These are phyloP conservation scores for Lasiommata megera DNA, from an alignment of 2,888 invertebrate species.

Conservation along the genomic window DNA sequence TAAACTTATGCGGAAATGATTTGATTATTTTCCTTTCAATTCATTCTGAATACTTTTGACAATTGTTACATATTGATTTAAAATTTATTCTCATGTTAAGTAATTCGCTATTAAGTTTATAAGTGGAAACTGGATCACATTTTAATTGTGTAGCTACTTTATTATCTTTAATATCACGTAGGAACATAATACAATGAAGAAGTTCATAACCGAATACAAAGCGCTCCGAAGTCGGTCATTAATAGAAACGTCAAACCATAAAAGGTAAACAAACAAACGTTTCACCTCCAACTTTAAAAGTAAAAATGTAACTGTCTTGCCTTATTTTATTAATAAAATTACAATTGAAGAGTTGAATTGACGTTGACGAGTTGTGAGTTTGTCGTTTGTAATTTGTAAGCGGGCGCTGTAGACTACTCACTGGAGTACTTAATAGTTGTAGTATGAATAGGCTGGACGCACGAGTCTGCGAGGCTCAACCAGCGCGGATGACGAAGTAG, in stretches of 20 bases:
- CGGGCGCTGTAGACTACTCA: constrained; percentile 33
- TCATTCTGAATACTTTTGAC: not conserved
- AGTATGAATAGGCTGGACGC: constrained; percentile 16
- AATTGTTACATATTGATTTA: not conserved
- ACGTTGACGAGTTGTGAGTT: constrained; percentile 6
- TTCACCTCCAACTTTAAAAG: constrained; percentile 37
- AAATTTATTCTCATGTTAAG: not conserved
- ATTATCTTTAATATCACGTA: constrained; percentile 9
- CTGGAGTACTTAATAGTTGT: too few species aligned
- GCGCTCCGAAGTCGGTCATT: constrained; percentile 52
- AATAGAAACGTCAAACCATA: constrained; percentile 46
- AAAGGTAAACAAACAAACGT: constrained; percentile 36
- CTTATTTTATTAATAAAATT: not conserved
- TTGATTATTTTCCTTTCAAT: not conserved
- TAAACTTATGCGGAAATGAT: too few species aligned
- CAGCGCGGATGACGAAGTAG: constrained; percentile 61
- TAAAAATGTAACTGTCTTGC: too few species aligned
- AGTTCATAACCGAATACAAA: constrained; percentile 71
- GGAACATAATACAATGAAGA: constrained; percentile 53
- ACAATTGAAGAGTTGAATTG: not conserved
- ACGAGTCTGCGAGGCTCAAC: constrained; percentile 46
- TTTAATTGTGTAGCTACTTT: not conserved
- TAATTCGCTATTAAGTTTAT: constrained; percentile 1
- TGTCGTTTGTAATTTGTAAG: not conserved
- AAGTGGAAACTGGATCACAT: not conserved